Evolutionary conservation across 1,140 invertebrate species (phyloP).

Genomic region (Lutraria rhynchaena): DNA sequence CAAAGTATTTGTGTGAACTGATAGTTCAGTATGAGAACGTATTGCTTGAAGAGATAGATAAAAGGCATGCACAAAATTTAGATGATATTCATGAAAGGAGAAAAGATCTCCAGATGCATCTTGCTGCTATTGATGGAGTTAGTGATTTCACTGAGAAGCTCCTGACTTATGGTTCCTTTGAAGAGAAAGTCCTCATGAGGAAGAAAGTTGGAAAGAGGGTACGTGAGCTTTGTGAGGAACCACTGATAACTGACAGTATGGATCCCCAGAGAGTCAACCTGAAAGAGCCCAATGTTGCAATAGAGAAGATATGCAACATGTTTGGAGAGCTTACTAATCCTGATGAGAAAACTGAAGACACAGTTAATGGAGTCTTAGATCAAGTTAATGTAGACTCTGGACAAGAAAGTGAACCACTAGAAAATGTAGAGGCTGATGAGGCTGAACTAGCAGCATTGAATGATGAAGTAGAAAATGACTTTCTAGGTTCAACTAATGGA

Average conservation of each 20-base stretch:
- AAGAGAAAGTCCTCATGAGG: slow-evolving; percentile 76
- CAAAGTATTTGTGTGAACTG: slow-evolving; percentile 69
- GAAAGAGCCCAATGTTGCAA: slow-evolving; percentile 71
- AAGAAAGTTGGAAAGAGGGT: slow-evolving; percentile 74
- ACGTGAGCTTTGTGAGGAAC: slow-evolving; percentile 75
- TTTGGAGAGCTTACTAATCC: slow-evolving; percentile 70
- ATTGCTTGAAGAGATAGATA: slow-evolving; percentile 71
- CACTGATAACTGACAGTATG: slow-evolving; percentile 60
- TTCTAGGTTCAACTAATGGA: slow-evolving; percentile 53
- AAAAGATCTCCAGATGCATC: slow-evolving; percentile 66
- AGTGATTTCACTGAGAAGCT: slow-evolving; percentile 76
- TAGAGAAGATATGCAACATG: slow-evolving; percentile 76
- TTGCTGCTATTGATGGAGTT: slow-evolving; percentile 73
- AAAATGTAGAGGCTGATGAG: slow-evolving; percentile 62
- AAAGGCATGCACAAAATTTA: slow-evolving; percentile 65
- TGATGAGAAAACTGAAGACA: slow-evolving; percentile 15
- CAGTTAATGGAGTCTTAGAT: background rate
- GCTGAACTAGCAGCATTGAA: slow-evolving; percentile 39
- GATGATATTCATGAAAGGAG: slow-evolving; percentile 65
- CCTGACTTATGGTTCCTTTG: slow-evolving; percentile 73
- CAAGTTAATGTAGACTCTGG: slow-evolving; percentile 49
- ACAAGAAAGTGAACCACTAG: slow-evolving; percentile 58
- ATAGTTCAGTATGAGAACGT: slow-evolving; percentile 74
- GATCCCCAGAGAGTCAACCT: slow-evolving; percentile 62
- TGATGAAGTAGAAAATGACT: slow-evolving; percentile 40